Percentiles rank a stretch among this genome's conserved stretches.
These are phyloP conservation scores for Lapara coniferarum DNA, from an alignment of 2,888 invertebrate species.

Conservation along the genomic window DNA sequence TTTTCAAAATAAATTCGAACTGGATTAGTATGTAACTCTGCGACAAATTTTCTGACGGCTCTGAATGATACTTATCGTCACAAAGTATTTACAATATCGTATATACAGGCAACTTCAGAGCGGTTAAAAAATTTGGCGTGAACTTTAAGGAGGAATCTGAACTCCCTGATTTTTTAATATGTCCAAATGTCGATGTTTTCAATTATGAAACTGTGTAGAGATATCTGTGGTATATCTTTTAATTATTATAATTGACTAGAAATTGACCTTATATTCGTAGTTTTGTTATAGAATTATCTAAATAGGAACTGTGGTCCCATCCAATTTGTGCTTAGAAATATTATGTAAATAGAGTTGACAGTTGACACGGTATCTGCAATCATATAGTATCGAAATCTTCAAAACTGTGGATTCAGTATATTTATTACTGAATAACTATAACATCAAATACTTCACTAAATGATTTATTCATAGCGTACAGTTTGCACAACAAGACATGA, in stretches of 20 bases:
- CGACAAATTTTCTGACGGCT: too few species aligned
- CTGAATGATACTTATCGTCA: too few species aligned
- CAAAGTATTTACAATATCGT: too few species aligned
- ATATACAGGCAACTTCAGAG: too few species aligned
- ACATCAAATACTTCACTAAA: not conserved
- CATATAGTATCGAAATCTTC: conserved; percentile 9
- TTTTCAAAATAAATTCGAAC: too few species aligned
- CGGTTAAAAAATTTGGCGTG: too few species aligned
- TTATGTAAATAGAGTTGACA: not conserved
- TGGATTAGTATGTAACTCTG: too few species aligned
- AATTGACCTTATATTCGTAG: not conserved
- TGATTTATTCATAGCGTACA: not conserved
- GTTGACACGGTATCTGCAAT: not conserved
- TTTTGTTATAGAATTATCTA: not conserved
- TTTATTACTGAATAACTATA: not conserved
- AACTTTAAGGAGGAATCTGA: too few species aligned
- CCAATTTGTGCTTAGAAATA: not conserved
- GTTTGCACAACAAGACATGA: conserved; percentile 1
- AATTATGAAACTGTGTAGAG: not conserved
- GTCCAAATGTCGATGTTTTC: not conserved
- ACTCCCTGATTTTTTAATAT: too few species aligned
- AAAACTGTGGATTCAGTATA: conserved; percentile 1
- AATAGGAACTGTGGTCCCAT: not conserved
- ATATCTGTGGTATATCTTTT: not conserved
- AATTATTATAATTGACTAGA: not conserved